Conservation (phyloP, 2,888 invertebrate genomes). For the Catocala fraxini region DNA sequence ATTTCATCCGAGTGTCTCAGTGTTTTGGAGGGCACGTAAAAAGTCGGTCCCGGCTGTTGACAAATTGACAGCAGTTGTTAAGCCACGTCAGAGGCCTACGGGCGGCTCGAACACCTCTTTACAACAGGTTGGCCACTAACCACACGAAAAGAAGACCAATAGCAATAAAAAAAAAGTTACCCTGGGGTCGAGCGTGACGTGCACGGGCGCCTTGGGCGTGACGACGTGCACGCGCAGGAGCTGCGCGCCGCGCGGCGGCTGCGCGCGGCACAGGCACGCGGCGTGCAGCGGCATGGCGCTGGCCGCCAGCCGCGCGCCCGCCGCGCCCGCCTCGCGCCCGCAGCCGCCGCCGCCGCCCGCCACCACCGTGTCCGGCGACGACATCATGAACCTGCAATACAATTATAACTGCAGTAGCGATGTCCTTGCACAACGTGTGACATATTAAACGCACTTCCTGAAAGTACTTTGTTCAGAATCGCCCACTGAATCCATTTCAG, state of each 20-base stretch:
- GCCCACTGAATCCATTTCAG: too few species aligned
- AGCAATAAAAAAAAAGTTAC: conserved; percentile 25
- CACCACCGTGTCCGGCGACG: conserved; percentile 94
- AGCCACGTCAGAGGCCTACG: too few species aligned
- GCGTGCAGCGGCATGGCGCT: conserved; percentile 90
- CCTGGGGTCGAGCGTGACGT: conserved; percentile 92
- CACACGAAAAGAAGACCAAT: too few species aligned
- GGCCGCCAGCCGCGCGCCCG: conserved; percentile 94
- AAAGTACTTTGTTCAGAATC: too few species aligned
- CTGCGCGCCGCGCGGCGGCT: conserved; percentile 59
- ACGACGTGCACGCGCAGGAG: conserved; percentile 74
- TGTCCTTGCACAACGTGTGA: too few species aligned
- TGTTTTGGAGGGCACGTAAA: too few species aligned
- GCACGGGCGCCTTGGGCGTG: conserved; percentile 96
- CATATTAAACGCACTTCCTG: too few species aligned
- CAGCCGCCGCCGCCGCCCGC: conserved; percentile 92
- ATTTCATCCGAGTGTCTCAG: too few species aligned
- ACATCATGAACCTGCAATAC: conserved; percentile 89
- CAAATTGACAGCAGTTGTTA: too few species aligned
- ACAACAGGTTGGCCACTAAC: too few species aligned
- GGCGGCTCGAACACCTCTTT: too few species aligned
- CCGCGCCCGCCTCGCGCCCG: conserved; percentile 91
- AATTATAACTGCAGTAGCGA: neutral
- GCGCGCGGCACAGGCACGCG: conserved; percentile 62
- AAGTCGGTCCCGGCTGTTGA: too few species aligned